Percentiles rank a stretch among this genome's conserved stretches.
These are phyloP conservation scores for Drosophila fulvimacula DNA, from an alignment of 2,888 invertebrate species.

Conservation along the genomic window DNA sequence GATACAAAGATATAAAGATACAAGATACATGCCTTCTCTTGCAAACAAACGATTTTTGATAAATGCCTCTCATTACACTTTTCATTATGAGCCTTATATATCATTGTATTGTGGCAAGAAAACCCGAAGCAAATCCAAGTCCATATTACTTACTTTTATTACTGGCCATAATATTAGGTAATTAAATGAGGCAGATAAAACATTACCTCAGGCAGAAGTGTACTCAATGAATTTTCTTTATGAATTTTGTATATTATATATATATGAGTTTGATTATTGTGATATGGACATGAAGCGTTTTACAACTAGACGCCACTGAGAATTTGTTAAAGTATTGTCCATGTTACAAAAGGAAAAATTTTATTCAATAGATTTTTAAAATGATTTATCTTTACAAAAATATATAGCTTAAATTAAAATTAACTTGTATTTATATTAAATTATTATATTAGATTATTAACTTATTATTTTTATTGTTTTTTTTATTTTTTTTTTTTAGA, in stretches of 20 bases:
- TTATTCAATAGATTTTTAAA: no score
- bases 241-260: no score
- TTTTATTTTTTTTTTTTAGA: no score
- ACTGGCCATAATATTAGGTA: slow-evolving; percentile 21
- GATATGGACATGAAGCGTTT: neutral
- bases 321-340: neutral
- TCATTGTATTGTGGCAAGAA: slow-evolving; percentile 56
- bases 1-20: slow-evolving; percentile 44
- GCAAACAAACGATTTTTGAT: slow-evolving; percentile 77
- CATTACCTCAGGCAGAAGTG: neutral
- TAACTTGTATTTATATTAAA: no score
- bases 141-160: slow-evolving; percentile 7
- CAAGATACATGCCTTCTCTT: slow-evolving; percentile 36
- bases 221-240: neutral
- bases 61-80: slow-evolving; percentile 74
- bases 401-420: no score
- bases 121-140: slow-evolving; percentile 24
- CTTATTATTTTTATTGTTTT: no score
- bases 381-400: no score
- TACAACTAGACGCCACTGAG: neutral
- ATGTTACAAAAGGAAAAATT: no score
- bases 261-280: neutral
- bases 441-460: no score
- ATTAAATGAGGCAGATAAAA: slow-evolving; percentile 14
- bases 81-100: slow-evolving; percentile 69